These are phyloP conservation scores for Pomatorhinus ruficollis DNA, from an alignment of 2,113 vertebrate species.

Conservation along the genomic window DNA sequence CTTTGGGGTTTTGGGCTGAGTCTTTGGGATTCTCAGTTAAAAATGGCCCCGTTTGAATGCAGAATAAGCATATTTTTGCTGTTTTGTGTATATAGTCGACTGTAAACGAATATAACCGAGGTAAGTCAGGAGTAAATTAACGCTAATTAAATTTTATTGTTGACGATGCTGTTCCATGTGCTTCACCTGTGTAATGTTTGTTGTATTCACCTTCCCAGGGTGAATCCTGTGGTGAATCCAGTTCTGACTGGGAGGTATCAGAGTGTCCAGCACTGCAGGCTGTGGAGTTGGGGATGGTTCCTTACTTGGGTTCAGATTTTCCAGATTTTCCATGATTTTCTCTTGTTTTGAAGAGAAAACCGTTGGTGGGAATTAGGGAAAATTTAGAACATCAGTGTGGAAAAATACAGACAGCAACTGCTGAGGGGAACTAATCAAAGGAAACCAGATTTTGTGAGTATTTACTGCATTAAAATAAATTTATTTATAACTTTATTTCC, in stretches of 20 bases:
- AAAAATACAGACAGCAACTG: accelerated
- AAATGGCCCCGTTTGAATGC: background rate
- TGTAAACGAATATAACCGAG: background rate
- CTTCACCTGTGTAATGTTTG: background rate
- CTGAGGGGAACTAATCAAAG: background rate
- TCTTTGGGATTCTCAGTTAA: background rate
- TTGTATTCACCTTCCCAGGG: background rate
- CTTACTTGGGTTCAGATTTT: accelerated
- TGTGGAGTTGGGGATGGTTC: background rate
- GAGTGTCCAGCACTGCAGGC: background rate
- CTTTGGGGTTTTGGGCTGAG: background rate
- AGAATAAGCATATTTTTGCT: background rate
- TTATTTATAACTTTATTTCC: too few species aligned
- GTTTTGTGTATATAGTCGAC: background rate
- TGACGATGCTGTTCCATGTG: background rate
- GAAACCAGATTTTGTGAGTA: background rate
- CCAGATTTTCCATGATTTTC: background rate
- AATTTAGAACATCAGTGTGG: background rate
- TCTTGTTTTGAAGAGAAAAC: background rate
- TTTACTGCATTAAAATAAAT: background rate
- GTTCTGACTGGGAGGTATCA: background rate
- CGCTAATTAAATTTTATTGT: background rate
- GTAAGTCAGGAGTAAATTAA: background rate
- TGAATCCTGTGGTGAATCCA: background rate
- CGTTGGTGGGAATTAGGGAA: background rate